These are phyloP conservation scores for Rotaria socialis DNA, from an alignment of 2,888 invertebrate genomes.

Conservation along the genomic window DNA sequence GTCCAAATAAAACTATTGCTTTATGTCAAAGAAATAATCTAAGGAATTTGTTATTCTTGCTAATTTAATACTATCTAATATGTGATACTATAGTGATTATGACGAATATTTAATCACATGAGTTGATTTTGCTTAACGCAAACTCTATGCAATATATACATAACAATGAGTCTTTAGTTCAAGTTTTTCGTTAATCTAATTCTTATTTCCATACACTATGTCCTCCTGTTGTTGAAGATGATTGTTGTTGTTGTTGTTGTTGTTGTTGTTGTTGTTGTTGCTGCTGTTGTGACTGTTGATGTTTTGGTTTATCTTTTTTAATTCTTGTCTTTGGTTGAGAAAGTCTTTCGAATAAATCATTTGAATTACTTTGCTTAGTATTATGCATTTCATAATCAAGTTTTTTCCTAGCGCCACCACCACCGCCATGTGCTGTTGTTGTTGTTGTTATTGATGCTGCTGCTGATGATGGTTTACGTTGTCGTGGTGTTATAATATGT, in stretches of 20 bases:
- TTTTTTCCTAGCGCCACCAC: background rate
- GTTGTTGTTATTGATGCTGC: background rate
- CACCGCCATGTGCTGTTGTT: too few species aligned
- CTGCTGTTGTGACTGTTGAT: background rate
- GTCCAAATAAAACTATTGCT: background rate
- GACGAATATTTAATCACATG: background rate
- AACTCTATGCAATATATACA: slow-evolving; percentile 31
- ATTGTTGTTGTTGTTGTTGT: background rate
- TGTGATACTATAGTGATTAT: background rate
- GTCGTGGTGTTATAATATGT: background rate
- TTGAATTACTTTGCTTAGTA: background rate
- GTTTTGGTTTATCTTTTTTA: background rate
- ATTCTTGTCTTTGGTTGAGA: slow-evolving; percentile 20
- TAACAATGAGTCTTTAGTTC: background rate
- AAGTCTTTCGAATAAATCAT: slow-evolving; percentile 3
- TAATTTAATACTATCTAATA: background rate
- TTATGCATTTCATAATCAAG: slow-evolving; percentile 20
- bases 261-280: slow-evolving; percentile 8
- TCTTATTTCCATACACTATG: background rate
- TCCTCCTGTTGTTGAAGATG: background rate
- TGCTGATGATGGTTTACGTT: background rate
- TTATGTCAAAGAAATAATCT: background rate
- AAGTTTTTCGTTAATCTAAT: background rate
- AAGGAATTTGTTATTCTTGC: background rate
- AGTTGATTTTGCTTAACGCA: background rate